Percentiles rank a stretch among this genome's conserved stretches.
phyloP scores from a whole-genome alignment of 2,113 vertebrate genomes.

The Otocyon megalotis region DNA sequence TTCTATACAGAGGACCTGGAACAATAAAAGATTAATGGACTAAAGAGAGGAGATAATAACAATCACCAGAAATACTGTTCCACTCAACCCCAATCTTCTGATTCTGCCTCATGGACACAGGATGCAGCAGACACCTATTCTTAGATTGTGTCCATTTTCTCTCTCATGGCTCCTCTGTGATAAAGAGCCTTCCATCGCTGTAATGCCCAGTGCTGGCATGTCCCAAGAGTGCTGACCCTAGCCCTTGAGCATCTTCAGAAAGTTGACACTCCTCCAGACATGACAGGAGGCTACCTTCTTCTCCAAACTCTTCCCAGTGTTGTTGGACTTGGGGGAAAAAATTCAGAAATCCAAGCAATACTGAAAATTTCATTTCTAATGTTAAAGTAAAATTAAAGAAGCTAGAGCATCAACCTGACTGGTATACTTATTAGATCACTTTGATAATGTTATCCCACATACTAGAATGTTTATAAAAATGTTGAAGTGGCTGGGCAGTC shows the following conservation, averaged over 20 bases:
- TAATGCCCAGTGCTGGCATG: background rate
- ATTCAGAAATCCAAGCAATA: background rate
- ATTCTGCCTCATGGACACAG: background rate
- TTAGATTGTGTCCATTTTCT: background rate
- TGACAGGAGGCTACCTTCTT: background rate
- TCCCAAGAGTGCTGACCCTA: background rate
- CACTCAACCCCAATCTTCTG: accelerated
- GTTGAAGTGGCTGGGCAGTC: background rate
- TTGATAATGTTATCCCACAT: background rate
- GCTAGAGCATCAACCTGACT: background rate
- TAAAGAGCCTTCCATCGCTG: background rate
- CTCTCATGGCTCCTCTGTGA: background rate
- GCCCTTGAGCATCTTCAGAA: background rate
- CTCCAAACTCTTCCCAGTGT: background rate
- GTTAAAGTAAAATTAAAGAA: conserved; percentile 17
- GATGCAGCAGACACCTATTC: background rate
- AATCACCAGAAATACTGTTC: background rate
- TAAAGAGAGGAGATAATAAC: background rate
- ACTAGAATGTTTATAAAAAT: conserved; percentile 5
- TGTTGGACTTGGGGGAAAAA: background rate
- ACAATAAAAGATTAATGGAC: background rate
- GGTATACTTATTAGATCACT: background rate
- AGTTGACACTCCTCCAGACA: background rate
- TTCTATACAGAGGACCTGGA: background rate
- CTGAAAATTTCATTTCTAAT: background rate